Base-by-base conservation (phyloP, 2,797 vertebrate species). In the Pipistrellus kuhlii region DNA sequence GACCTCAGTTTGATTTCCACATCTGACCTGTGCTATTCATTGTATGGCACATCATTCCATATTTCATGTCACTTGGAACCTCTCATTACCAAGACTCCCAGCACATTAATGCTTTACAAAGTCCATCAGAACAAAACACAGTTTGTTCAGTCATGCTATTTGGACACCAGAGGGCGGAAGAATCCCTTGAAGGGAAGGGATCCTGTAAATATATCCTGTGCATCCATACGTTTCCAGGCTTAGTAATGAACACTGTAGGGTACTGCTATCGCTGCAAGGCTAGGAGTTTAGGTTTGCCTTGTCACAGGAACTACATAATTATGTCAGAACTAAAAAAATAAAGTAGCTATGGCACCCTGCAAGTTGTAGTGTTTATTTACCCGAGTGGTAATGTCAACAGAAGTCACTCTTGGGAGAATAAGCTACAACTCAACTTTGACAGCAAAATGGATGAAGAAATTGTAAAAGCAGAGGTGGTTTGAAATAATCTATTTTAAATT, bases 91-190 rank as follows among this genome's bases (percentile, higher is more conserved):
- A 81, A 95, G 69, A 82, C 13, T 0, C 0, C 2, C 1, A 51
- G 25, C 73, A 62, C 15, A 89, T 64, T 15, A 59, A 51, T 3
- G n/a, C 75, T 5, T 13, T 11, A 51, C 78, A 93, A 93, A 23
- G 18, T 27, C 2, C 32, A 18, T 13, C 7, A 69, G 51, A 44
- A 51, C 12, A 73, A 86, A 85, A 80, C 6, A 38, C 6, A 8
- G 7, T 53, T 53, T 84, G 21, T 71, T 66, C 83, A 76, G 46
- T 55, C 10, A 62, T 14, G 83, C 30, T 27, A 2, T 73, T 68
- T 90, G 82, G 86, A 97, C 97, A 0, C 68, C 93, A 98, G 98
- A 97, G 97, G 98, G 97, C 97, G 97, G 97, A 90, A 92, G 64
- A 96, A 71, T 53, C 95, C 78, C 27, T 23, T 6, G 0, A 32